A percentile compares a stretch with the other conserved stretches of the same genome.
Evolutionary conservation across 2,888 invertebrate genomes (phyloP).

Genomic region (Scaeva pyrastri): DNA sequence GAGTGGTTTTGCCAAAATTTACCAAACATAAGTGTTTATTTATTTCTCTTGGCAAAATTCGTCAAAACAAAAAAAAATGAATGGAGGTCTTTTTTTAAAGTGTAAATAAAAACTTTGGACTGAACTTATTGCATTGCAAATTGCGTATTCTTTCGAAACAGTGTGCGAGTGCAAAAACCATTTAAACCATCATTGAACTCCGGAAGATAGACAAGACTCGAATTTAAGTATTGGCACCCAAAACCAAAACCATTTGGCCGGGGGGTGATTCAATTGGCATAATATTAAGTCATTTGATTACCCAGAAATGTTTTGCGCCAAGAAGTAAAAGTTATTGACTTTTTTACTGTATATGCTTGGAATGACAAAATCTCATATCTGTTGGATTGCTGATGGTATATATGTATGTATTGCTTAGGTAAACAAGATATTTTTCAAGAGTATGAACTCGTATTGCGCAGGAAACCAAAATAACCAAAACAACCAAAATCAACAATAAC

Average conservation of each 20-base stretch:
- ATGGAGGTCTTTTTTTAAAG: slow-evolving; percentile 18
- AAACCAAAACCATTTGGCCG: not conserved
- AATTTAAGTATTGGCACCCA: not conserved
- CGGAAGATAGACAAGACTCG: slow-evolving; percentile 35
- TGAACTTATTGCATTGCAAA: slow-evolving; percentile 14
- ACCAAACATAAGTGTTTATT: not conserved
- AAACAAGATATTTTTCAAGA: not conserved
- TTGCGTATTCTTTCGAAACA: slow-evolving; percentile 26
- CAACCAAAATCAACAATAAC: slow-evolving; percentile 20
- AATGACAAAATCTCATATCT: slow-evolving; percentile 11
- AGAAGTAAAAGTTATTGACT: slow-evolving; percentile 41
- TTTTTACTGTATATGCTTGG: slow-evolving; percentile 9
- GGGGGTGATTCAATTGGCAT: slow-evolving; percentile 31
- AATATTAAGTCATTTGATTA: slow-evolving; percentile 19
- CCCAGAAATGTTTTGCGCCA: not conserved
- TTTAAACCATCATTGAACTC: slow-evolving; percentile 35
- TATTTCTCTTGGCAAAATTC: slow-evolving; percentile 2
- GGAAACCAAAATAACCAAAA: slow-evolving; percentile 16
- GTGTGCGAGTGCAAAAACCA: no score
- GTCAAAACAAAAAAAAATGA: not conserved
- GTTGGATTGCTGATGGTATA: no score
- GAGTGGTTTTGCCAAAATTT: slow-evolving; percentile 29
- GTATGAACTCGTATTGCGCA: slow-evolving; percentile 15
- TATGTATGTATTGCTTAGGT: not conserved
- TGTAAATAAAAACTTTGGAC: slow-evolving; percentile 28